Base-by-base conservation (phyloP, 2,113 vertebrate genomes). In the Tachycineta bicolor region DNA sequence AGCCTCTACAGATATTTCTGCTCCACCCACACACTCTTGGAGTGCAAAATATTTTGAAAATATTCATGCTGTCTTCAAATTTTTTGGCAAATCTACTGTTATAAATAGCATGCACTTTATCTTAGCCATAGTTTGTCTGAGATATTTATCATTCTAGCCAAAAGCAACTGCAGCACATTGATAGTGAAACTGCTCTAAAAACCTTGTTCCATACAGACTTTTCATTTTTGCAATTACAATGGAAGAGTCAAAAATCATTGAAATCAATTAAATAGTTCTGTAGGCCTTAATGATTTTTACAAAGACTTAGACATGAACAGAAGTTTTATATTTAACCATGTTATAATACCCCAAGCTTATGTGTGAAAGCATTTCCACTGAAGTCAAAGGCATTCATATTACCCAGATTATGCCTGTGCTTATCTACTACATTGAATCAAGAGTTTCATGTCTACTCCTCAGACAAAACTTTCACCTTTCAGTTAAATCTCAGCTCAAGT, bases 381-480 rank as follows among this genome's bases (percentile, higher is more conserved):
- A 50, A 87, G 71, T 46, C 70, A 86, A 58, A 41, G 49, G 4
- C 25, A 77, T 86, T 86, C 46, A 65, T 53, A 31, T 69, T 67
- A 63, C 63, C 53, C 59, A 77, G 39, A 77, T 62, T 70, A 44
- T 74, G 17, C 34, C 18, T 22, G 26, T 64, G 49, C 5, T 86
- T 87, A 55, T 69, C 50, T 83, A 29, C 22, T 59, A 15, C 53
- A 34, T 11, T 37, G 41, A 81, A 82, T 89, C 34, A 59, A 68
- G 52, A 65, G 14, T 75, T 89, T 82, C 26, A 67, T 64, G 62
- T 62, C 88, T 93, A 24, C 14, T 89, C 14, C 60, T 90, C 62
- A 92, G 85, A 83, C 60, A 90, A 86, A 95, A 92, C 60, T 81
- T 87, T 41, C 1, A 1, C 28, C 11, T 93, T 94, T 94, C 93